Conservation (phyloP, 53 echinoderm and acorn worm species). For the Temnopleurus reevesii region DNA sequence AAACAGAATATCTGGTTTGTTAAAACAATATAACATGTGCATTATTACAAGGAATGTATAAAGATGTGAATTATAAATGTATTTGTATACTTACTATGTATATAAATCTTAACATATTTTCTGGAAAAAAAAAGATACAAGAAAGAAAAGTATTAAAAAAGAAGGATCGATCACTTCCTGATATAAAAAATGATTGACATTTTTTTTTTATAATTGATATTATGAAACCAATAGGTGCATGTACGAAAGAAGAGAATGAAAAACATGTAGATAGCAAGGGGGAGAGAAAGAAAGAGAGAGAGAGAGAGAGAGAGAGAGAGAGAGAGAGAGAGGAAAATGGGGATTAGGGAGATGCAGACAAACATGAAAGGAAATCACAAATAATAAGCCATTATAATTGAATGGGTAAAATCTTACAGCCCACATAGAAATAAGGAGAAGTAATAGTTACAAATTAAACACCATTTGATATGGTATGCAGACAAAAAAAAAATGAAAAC, state of each 20-base stretch:
- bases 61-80: not conserved
- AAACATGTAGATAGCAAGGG: not conserved
- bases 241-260: not conserved
- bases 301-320: not conserved
- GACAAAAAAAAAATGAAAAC: not conserved
- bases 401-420: not conserved
- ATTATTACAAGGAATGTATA: not conserved
- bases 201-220: too few relatives aligned
- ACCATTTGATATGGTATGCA: not conserved
- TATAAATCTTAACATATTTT: too few relatives aligned
- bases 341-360: not conserved
- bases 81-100: not conserved
- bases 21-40: not conserved
- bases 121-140: too few relatives aligned
- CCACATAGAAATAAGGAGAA: not conserved
- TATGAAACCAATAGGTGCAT: too few relatives aligned
- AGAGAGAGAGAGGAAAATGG: not conserved
- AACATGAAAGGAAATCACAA: not conserved
- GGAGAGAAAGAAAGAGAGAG: not conserved
- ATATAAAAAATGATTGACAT: too few relatives aligned
- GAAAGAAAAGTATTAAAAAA: too few relatives aligned
- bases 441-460: not conserved
- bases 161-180: too few relatives aligned
- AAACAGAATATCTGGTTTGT: too few relatives aligned
- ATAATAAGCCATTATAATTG: not conserved